Conservation (phyloP, 2,797 vertebrate genomes). For the Alectoris magna region DNA sequence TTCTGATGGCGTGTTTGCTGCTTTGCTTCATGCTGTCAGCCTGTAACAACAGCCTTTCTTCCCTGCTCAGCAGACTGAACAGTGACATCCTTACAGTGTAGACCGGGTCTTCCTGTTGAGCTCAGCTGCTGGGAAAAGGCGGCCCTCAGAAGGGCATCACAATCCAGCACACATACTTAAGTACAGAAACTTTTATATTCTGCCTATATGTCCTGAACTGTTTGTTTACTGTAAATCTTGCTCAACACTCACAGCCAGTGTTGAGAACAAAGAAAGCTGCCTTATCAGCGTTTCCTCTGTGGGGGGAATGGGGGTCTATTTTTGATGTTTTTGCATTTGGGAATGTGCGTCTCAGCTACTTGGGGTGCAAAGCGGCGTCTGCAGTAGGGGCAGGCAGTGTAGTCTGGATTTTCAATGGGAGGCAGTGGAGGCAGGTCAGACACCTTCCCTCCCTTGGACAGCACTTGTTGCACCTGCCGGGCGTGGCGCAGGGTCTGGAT, state of each 20-base stretch:
- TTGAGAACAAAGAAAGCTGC: background rate
- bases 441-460: conserved; percentile 67
- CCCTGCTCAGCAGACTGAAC: background rate
- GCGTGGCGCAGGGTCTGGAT: conserved; percentile 73
- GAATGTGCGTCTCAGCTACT: conserved; percentile 82
- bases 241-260: background rate
- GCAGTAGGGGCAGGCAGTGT: conserved; percentile 83
- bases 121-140: background rate
- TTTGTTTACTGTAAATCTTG: background rate
- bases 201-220: background rate
- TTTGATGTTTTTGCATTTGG: conserved; percentile 82
- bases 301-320: conserved; percentile 74
- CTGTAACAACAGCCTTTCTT: background rate
- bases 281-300: conserved; percentile 28
- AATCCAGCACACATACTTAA: background rate
- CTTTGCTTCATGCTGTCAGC: background rate
- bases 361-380: conserved; percentile 78
- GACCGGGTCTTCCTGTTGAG: background rate
- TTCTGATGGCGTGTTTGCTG: background rate
- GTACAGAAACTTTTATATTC: conserved; percentile 13
- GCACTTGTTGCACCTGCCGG: conserved; percentile 64
- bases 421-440: conserved; percentile 56
- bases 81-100: background rate
- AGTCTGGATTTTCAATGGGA: conserved; percentile 78
- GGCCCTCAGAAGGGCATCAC: background rate